Base-by-base conservation (phyloP, 2,113 vertebrate species). In the Crotalus tigris region DNA sequence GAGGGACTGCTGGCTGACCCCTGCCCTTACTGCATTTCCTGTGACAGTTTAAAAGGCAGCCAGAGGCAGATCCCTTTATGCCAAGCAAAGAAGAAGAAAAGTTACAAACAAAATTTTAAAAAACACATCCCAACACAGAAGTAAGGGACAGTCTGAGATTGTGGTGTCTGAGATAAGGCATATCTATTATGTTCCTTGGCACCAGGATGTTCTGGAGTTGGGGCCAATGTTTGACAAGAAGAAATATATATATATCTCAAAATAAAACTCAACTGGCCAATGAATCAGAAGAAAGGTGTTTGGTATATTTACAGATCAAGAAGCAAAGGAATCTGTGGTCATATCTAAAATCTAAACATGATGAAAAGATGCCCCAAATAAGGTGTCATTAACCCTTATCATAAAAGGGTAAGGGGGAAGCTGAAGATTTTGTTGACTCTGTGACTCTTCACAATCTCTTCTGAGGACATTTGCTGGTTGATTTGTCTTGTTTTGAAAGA, bases 11-110 rank as follows among this genome's bases (percentile, higher is more conserved):
- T 1, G 53, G n/a, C 95, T 96, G 95, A 94, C 96, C 95, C 93
- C 95, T 96, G 96, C 96, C 96, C 96, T 92, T 93, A 61, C 94
- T n/a, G 64, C 94, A 55, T 96, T 97, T 97, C 97, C 97, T 96
- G 94, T 93, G 94, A 95, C 94, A 95, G 95, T 87, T 1, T 0
- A 93, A 91, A 81, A 94, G 94, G 93, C 93, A 95, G 94, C 88
- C 64, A 93, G 57, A 93, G 88, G 64, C 88, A 93, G 88, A 93
- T 90, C 95, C 96, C 95, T 96, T 95, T 94, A 92, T 96, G 94
- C 88, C 86, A 95, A 92, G 93, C 55, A 0, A 88, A 92, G 93
- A 59, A 93, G 87, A 85, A 93, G 85, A 57, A 88, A 0, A 0
- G 94, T 85, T 93, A 94, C 59, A 64, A 59, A 89, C 4, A 1